phyloP scores from a whole-genome alignment of 2,113 vertebrate species.

The Procavia capensis region DNA sequence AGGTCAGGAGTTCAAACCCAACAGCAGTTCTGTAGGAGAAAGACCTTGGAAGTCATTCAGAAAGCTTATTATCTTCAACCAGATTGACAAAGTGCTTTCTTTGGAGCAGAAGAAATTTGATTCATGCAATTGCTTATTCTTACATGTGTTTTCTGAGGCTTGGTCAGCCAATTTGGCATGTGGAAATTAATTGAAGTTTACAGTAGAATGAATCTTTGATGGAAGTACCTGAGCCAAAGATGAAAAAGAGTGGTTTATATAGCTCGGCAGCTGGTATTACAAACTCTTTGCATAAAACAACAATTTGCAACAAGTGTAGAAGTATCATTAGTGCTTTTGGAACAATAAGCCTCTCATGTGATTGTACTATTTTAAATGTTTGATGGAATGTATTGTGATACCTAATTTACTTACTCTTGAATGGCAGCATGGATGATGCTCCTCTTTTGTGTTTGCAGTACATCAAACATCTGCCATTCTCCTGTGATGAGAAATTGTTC shows the following conservation, averaged over 20 bases:
- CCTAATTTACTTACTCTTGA: conserved; percentile 70
- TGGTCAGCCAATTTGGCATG: conserved; percentile 68
- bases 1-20: too few relatives aligned
- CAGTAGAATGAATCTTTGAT: conserved; percentile 78
- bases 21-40: too few relatives aligned
- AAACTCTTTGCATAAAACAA: conserved; percentile 75
- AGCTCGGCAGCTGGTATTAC: conserved; percentile 48
- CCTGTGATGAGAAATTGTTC: conserved; percentile 36
- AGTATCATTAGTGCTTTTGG: conserved; percentile 66
- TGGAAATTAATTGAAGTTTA: conserved; percentile 77
- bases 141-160: conserved; percentile 29
- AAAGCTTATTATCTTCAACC: neutral
- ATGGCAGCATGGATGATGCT: conserved; percentile 14
- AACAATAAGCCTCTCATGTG: conserved; percentile 70
- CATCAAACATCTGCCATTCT: conserved; percentile 44
- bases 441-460: conserved; percentile 58
- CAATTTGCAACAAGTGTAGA: conserved; percentile 55
- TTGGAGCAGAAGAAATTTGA: neutral
- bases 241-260: neutral
- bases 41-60: conserved; percentile 1
- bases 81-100: conserved; percentile 58
- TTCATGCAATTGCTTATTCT: conserved; percentile 78
- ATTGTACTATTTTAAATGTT: conserved; percentile 63
- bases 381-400: conserved; percentile 71
- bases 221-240: conserved; percentile 70